Percentiles rank a stretch among this genome's conserved stretches.
These are phyloP conservation scores for Amphiduros pacificus DNA, from an alignment of 2,888 invertebrate genomes.

Conservation along the genomic window DNA sequence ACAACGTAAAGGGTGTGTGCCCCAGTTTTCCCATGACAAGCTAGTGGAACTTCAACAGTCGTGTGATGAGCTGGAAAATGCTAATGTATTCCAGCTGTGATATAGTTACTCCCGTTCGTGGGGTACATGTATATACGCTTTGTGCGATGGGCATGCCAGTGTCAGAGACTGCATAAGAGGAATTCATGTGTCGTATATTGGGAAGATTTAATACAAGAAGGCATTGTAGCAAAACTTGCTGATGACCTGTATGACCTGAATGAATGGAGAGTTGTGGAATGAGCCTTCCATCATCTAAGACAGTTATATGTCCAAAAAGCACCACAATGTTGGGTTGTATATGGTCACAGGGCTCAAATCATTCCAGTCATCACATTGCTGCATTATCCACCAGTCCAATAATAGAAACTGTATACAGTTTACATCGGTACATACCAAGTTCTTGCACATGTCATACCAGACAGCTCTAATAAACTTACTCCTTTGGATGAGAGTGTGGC, in stretches of 20 bases:
- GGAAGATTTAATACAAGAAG: too few species aligned
- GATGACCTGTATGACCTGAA: neutral
- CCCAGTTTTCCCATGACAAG: slow-evolving; percentile 15
- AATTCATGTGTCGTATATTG: neutral
- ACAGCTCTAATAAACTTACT: neutral
- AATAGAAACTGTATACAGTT: neutral
- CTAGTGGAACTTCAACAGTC: slow-evolving; percentile 19
- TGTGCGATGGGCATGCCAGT: neutral
- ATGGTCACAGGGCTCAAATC: neutral
- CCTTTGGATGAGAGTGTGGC: neutral
- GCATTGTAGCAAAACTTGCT: too few species aligned
- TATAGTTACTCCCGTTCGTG: neutral
- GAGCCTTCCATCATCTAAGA: neutral
- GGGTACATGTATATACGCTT: neutral
- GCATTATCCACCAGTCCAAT: neutral
- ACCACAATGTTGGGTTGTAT: neutral
- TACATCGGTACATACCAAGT: neutral
- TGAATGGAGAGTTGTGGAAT: neutral
- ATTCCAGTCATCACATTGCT: neutral
- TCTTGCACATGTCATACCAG: neutral
- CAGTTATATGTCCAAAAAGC: neutral
- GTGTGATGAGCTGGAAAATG: slow-evolving; percentile 12
- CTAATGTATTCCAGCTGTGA: too few species aligned
- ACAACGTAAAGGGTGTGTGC: slow-evolving; percentile 21
- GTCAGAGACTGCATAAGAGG: neutral